Evolutionary conservation across 2,888 invertebrate species (phyloP), one percentile per base, ranked within the genome.

Genomic region (Selenia dentaria): DNA sequence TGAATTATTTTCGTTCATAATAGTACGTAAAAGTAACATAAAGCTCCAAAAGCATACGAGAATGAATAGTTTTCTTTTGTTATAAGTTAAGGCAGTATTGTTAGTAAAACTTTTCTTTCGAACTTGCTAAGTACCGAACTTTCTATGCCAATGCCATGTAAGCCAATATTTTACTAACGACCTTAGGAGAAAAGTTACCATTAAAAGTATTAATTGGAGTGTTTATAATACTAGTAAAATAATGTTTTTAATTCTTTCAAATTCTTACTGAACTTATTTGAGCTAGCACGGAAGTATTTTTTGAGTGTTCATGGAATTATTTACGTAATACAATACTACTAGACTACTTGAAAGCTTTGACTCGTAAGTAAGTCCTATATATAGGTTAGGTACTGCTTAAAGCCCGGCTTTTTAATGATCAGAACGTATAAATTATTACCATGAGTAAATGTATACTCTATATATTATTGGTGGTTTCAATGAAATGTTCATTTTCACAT

Each of bases 21-120:
- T n/a, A n/a, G n/a, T n/a, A n/a, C n/a, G n/a, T n/a, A n/a, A n/a
- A n/a, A n/a, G n/a, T n/a, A n/a, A n/a, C 27, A 42, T 28, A 40
- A 48, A 40, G 18, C 26, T 36, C 33, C 35, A 49, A 29, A 49
- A 31, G 37, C 43, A 26, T 42, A 31, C 16, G 24, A 40, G 35
- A 41, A 34, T 38, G 14, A 46, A 50, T 43, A 51, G 52, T 44
- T 54, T 47, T 49, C 43, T 57, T 46, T 46, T 44, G 42, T 39
- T 44, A 32, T 42, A 44, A 54, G 52, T 54, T 54, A 44, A 26
- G 31, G 46, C 18, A 31, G 48, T 39, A 42, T 51, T 45, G 46
- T 52, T 51, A 47, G 33, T 22, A 42, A 20, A 51, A 54, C 44
- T 54, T 49, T 46, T 46, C 43, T 32, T 46, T 40, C 8, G 22